Evolutionary conservation across 1,140 invertebrate genomes (phyloP).

Genomic region (Cephus cinctus): DNA sequence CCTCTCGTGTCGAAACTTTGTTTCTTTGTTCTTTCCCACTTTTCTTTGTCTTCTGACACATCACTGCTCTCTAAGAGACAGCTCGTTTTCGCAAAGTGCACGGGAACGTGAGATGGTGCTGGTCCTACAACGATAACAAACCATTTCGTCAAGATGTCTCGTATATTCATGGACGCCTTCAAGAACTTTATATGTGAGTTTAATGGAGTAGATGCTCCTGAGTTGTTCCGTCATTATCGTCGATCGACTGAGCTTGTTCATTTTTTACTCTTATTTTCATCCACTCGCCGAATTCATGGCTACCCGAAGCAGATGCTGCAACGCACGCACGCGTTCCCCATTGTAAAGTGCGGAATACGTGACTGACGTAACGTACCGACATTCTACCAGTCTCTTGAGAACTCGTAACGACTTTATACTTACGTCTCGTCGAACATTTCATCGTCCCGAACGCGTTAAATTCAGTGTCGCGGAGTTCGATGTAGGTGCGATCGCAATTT

Average conservation of each 20-base stretch:
- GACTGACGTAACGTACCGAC: slow-evolving; percentile 28
- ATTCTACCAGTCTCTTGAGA: too few species aligned
- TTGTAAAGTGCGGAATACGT: slow-evolving; percentile 22
- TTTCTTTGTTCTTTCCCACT: too few species aligned
- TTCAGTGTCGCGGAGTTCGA: too few species aligned
- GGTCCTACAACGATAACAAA: slow-evolving; percentile 13
- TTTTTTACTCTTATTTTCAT: slow-evolving; percentile 2
- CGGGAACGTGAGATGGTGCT: slow-evolving; percentile 34
- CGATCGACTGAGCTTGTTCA: not conserved
- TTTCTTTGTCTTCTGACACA: too few species aligned
- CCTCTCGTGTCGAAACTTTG: too few species aligned
- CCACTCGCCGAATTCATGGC: not conserved
- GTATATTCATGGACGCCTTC: slow-evolving; percentile 48
- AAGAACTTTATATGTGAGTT: slow-evolving; percentile 51
- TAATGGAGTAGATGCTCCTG: too few species aligned
- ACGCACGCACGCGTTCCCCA: slow-evolving; percentile 12
- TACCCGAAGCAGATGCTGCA: not conserved
- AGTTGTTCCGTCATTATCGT: slow-evolving; percentile 5
- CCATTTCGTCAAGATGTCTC: slow-evolving; percentile 39
- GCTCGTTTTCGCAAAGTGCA: too few species aligned
- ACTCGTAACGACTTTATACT: too few species aligned
- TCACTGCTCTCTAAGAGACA: too few species aligned
- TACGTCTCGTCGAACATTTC: too few species aligned
- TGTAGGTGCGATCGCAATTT: too few species aligned
- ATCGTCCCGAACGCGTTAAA: too few species aligned